These are phyloP conservation scores for Rynchops niger DNA, from an alignment of 2,113 vertebrate species.

Conservation along the genomic window DNA sequence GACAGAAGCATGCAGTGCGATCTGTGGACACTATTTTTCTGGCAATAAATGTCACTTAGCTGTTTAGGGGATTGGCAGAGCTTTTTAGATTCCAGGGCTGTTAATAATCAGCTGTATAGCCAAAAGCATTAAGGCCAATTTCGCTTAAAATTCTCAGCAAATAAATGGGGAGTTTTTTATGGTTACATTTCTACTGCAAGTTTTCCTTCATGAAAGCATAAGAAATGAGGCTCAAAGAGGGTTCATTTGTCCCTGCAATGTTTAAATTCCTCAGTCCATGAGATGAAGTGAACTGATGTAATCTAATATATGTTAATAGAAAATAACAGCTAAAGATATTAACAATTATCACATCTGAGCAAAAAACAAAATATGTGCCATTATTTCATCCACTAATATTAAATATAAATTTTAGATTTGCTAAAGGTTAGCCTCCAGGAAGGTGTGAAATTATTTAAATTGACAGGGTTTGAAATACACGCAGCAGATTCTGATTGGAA, in stretches of 20 bases:
- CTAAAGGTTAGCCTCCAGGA: constrained; percentile 14
- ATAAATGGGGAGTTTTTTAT: background rate
- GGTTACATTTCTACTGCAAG: background rate
- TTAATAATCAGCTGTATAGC: background rate
- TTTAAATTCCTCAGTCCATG: constrained; percentile 4
- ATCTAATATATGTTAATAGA: background rate
- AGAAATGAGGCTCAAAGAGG: background rate
- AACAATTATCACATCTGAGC: constrained; percentile 19
- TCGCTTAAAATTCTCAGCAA: background rate
- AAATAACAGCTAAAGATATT: background rate
- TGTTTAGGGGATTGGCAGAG: background rate
- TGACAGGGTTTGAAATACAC: constrained; percentile 9
- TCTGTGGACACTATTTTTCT: background rate
- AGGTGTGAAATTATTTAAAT: constrained; percentile 33
- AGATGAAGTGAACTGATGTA: background rate
- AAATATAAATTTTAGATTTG: constrained; percentile 23
- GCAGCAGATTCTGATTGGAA: background rate
- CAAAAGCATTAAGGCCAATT: background rate
- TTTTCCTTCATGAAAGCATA: background rate
- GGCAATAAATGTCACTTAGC: background rate
- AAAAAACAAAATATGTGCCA: background rate
- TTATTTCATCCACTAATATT: constrained; percentile 22
- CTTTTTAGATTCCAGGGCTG: background rate
- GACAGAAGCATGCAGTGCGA: background rate
- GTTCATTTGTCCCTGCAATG: background rate